Conservation (phyloP, 2,113 vertebrate genomes). For the Brachyhypopomus occidentalis region DNA sequence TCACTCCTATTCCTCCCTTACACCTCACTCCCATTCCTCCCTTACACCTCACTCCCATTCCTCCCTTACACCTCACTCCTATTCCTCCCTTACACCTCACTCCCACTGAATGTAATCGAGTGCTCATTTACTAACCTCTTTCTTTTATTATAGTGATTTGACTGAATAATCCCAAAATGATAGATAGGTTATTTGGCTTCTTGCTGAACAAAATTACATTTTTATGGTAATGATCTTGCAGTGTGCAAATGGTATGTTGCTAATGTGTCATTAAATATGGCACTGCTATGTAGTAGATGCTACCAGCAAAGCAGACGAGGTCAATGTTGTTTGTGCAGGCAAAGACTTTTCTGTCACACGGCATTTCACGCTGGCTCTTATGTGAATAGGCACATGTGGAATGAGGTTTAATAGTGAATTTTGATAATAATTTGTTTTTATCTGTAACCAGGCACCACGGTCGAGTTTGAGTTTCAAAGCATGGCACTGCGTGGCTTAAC, state of each 20-base stretch:
- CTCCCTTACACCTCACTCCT: no score
- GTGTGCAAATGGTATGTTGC: slow-evolving; percentile 16
- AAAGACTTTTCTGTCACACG: slow-evolving; percentile 48
- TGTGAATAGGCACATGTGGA: slow-evolving; percentile 36
- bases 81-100: neutral
- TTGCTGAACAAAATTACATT: neutral
- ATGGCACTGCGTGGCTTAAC: slow-evolving; percentile 47
- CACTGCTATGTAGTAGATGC: slow-evolving; percentile 39
- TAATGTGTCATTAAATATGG: slow-evolving; percentile 38
- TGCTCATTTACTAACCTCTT: slow-evolving; percentile 19
- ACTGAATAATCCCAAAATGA: slow-evolving; percentile 10
- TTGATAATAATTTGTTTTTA: slow-evolving; percentile 32
- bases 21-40: no score
- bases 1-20: no score
- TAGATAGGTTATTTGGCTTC: slow-evolving; percentile 33
- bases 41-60: no score
- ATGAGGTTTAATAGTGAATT: slow-evolving; percentile 39
- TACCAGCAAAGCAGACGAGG: slow-evolving; percentile 46
- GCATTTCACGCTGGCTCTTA: slow-evolving; percentile 33
- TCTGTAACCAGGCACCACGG: neutral
- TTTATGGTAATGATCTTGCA: slow-evolving; percentile 27
- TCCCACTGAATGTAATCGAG: slow-evolving; percentile 24
- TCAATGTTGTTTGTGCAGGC: slow-evolving; percentile 51
- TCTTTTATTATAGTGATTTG: slow-evolving; percentile 5
- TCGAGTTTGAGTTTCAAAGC: slow-evolving; percentile 51